Evolutionary conservation across 2,797 vertebrate genomes (phyloP), one percentile per base, ranked within the genome.

Genomic region (Propithecus deckenii): DNA sequence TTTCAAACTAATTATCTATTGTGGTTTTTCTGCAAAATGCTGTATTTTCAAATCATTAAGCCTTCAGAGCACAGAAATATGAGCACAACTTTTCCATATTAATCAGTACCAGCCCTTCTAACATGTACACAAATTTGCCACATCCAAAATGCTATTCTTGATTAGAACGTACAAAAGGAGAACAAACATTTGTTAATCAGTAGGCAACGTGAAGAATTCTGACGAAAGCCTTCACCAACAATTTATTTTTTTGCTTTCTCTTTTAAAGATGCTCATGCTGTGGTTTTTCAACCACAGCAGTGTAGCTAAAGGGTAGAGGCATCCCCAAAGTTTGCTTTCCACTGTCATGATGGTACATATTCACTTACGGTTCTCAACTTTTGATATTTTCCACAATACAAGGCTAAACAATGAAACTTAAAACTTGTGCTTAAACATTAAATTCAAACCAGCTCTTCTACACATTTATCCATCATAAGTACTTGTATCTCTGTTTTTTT

Each of bases 41-140:
- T 69, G 0, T 38, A 46, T 92, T 90, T 95, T 96, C 90, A 94
- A 94, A 78, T 93, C 65, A 81, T 67, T 72, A 94, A 84, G 28
- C 2, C 71, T 85, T 80, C 74, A n/a, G 71, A 76, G 59, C 35
- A 94, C 30, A 52, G n/a, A 94, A 93, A 79, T 35, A 63, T 32
- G 32, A 93, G 15, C 17, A 35, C 30, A 67, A 63, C 43, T 78
- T 97, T 59, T 67, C 72, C 85, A 59, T 63, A n/a, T 52, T 55
- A 95, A 85, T 84, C 76, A 95, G 72, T 32, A 59, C 7, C 22
- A 52, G 80, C 38, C 72, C 61, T 97, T 88, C 52, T 67, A 95
- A 78, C 5, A 52, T 2, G 5, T 28, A 72, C 17, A 17, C 46
- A 80, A 52, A 15, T 76, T 48, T 74, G 41, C 23, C 55, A 41